Percentiles rank a stretch among this genome's conserved stretches.
These are phyloP conservation scores for Apis mellifera DNA, from an alignment of 1,140 invertebrate species.

Conservation along the genomic window Amel_HAv3.1 CM009933.2:9332001-9332500, in stretches of 20 bases:
- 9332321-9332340: no score
- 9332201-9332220: neutral
- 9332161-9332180: neutral
- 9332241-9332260: neutral
- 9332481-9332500: no score
- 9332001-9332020: constrained; percentile 60
- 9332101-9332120: neutral
- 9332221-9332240: neutral
- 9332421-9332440: no score
- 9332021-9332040: constrained; percentile 63
- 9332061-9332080: constrained; percentile 46
- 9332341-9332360: no score
- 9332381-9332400: no score
- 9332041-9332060: constrained; percentile 69
- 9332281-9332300: no score
- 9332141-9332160: neutral
- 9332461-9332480: no score
- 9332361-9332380: no score
- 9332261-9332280: no score
- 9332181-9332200: neutral
- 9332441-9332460: no score
- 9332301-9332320: no score
- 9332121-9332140: neutral
- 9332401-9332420: no score
- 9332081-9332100: neutral